Percentiles rank a stretch among this genome's conserved stretches.
Conservation (phyloP, 2,888 invertebrate species). For the Plagiodera versicolora region DNA sequence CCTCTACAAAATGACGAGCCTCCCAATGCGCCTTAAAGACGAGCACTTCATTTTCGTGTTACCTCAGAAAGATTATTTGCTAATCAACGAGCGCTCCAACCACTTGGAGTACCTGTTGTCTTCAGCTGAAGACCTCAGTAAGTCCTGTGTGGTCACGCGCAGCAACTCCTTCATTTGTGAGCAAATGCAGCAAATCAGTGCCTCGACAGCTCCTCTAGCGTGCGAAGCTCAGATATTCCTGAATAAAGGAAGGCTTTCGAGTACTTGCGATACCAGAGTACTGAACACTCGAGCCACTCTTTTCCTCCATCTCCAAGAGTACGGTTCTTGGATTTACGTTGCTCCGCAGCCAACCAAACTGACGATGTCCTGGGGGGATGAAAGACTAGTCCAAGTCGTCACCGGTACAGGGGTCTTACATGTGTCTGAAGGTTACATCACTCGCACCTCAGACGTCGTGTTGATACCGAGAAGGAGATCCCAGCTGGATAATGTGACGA, state of each 20-base stretch:
- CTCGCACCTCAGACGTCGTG: neutral
- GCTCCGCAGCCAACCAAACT: slow-evolving; percentile 6
- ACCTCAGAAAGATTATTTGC: slow-evolving; percentile 14
- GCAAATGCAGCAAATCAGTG: slow-evolving; percentile 9
- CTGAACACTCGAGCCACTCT: slow-evolving; percentile 8
- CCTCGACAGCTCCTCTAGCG: neutral
- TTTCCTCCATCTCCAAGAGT: slow-evolving; percentile 14
- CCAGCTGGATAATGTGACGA: neutral
- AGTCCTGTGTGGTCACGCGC: slow-evolving; percentile 8
- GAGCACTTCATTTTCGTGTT: slow-evolving; percentile 16
- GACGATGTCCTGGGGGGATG: neutral
- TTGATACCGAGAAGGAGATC: neutral
- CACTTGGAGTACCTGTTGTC: slow-evolving; percentile 16
- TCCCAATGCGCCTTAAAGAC: neutral
- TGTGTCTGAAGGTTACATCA: neutral
- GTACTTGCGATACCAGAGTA: slow-evolving; percentile 11
- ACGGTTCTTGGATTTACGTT: slow-evolving; percentile 16
- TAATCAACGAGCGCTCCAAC: slow-evolving; percentile 8
- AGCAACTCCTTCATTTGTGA: slow-evolving; percentile 11
- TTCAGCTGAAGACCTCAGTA: slow-evolving; percentile 8
- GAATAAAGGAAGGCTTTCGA: slow-evolving; percentile 1
- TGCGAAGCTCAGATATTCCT: slow-evolving; percentile 18
- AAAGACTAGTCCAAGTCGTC: neutral
- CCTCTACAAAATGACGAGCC: slow-evolving; percentile 17
- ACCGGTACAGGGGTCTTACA: neutral